phyloP scores from a whole-genome alignment of 2,113 vertebrate species.

The Calidris pugnax region DNA sequence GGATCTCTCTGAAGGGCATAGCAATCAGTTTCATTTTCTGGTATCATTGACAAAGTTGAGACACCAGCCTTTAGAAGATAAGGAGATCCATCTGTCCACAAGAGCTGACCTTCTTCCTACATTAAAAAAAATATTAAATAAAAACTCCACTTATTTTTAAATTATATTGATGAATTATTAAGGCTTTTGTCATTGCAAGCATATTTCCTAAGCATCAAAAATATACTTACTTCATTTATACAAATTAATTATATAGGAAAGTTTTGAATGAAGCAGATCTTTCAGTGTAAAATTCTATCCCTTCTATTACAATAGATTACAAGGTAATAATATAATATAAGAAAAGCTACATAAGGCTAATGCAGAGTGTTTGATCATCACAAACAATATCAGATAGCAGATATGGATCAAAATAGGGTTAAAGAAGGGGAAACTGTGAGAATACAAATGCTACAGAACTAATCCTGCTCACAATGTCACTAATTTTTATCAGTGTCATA shows the following conservation, averaged over 20 bases:
- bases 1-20: slow-evolving; percentile 85
- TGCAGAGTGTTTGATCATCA: neutral
- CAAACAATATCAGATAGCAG: neutral
- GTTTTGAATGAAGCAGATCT: neutral
- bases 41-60: slow-evolving; percentile 67
- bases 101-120: slow-evolving; percentile 81
- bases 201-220: neutral
- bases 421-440: neutral
- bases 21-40: slow-evolving; percentile 83
- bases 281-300: neutral
- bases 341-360: neutral
- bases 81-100: slow-evolving; percentile 82
- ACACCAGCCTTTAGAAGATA: slow-evolving; percentile 70
- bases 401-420: neutral
- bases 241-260: neutral
- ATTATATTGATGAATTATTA: neutral
- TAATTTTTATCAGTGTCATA: neutral
- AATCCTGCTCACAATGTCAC: neutral
- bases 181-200: neutral
- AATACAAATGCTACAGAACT: neutral
- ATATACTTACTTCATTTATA: neutral
- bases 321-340: neutral
- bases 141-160: neutral
- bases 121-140: neutral
- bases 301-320: neutral